Evolutionary conservation across 2,797 vertebrate genomes (phyloP), one percentile per base, ranked within the genome.

Genomic region (Erpetoichthys calabaricus): DNA sequence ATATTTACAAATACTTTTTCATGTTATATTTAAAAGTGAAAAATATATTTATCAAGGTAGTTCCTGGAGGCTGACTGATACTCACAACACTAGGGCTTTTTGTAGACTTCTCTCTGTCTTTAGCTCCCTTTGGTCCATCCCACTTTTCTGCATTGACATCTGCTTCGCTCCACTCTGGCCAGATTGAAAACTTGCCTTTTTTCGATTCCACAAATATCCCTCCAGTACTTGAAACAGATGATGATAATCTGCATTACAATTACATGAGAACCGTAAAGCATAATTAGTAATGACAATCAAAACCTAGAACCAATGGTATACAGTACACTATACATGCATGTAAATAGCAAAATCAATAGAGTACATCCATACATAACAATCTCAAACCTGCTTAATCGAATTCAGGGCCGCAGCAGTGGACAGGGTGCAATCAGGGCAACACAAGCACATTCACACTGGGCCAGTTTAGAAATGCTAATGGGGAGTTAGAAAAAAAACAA

Each of bases 161-260:
- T 2, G 73, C 68, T 62, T 99, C 91, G n/a, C 68, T 90, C 93
- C 92, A 99, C 70, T 94, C 92, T 1, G 92, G 89, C 92, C 92
- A 97, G 60, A 95, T 69, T 3, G 80, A 69, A 63, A 80, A 80
- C 56, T 56, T 81, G 62, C 61, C 68, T 52, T 67, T 86, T 63
- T 63, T 76, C 5, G 61, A 58, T 53, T 81, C 79, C 0, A 8
- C 53, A 0, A 65, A 63, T 59, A 58, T 64, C 8, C 72, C 65
- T 7, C 61, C 63, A 9, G 66, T 72, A 43, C 63, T 52, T 47
- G 57, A 56, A 45, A 61, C 53, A n/a, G 61, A 3, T n/a, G 45
- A 68, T 1, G 51, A 44, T 42, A 63, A 44, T 58, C 87, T 91
- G 67, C 44, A 60, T 10, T 8, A 55, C 41, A 41, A 44, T 45